These are phyloP conservation scores for Lasiurus borealis DNA, from an alignment of 2,113 vertebrate genomes.

Conservation along the genomic window DNA sequence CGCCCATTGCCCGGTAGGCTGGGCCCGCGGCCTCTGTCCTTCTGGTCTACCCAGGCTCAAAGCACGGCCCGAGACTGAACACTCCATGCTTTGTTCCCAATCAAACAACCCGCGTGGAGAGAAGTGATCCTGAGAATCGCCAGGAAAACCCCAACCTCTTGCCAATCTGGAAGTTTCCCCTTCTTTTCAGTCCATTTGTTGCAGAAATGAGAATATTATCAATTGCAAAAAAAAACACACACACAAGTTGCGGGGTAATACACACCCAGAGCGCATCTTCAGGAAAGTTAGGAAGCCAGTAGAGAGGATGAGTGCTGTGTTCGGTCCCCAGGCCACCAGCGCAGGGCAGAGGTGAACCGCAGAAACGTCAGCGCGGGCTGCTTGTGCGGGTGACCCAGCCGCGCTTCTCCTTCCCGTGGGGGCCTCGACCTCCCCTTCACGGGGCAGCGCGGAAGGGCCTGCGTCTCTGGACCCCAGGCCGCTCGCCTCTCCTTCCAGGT, in stretches of 20 bases:
- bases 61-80: not conserved
- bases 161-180: not conserved
- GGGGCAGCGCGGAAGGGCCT: not conserved
- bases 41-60: rapidly evolving
- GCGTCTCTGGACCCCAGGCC: not conserved
- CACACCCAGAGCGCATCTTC: too few species aligned
- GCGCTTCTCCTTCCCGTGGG: not conserved
- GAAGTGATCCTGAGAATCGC: not conserved
- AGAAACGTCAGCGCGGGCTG: not conserved
- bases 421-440: not conserved
- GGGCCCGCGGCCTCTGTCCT: not conserved
- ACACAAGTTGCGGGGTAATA: too few species aligned
- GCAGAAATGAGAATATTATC: not conserved
- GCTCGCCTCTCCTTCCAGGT: not conserved
- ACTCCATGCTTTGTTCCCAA: not conserved
- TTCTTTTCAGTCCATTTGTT: not conserved
- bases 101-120: constrained; percentile 3
- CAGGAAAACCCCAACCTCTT: not conserved
- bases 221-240: not conserved
- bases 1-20: not conserved
- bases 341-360: not conserved
- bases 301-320: not conserved
- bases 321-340: not conserved
- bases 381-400: too few species aligned
- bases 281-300: not conserved